phyloP scores from a whole-genome alignment of 2,888 invertebrate genomes.

The Meiosimyza decipiens region DNA sequence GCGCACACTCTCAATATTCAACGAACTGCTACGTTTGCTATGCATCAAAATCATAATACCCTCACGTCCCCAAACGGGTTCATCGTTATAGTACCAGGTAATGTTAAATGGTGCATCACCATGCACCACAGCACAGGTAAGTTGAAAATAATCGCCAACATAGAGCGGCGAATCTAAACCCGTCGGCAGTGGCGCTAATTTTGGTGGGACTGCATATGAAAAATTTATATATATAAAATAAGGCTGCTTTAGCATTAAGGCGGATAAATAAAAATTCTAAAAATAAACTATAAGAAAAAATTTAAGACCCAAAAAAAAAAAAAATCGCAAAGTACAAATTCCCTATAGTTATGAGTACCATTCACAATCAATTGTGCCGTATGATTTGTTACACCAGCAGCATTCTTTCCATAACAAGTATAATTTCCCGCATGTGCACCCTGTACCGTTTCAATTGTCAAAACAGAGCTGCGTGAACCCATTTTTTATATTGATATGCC shows the following conservation, averaged over 20 bases:
- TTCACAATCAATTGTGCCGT: slow-evolving; percentile 77
- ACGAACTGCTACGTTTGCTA: slow-evolving; percentile 72
- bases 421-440: slow-evolving; percentile 78
- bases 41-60: slow-evolving; percentile 64
- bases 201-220: slow-evolving; percentile 70
- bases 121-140: slow-evolving; percentile 76
- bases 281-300: slow-evolving; percentile 9
- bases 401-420: slow-evolving; percentile 73
- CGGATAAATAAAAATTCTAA: slow-evolving; percentile 28
- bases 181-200: slow-evolving; percentile 73
- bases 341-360: slow-evolving; percentile 67
- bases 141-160: slow-evolving; percentile 73
- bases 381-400: slow-evolving; percentile 75
- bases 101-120: slow-evolving; percentile 85
- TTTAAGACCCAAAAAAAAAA: slow-evolving; percentile 1
- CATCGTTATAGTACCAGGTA: slow-evolving; percentile 77
- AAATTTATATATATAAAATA: background rate
- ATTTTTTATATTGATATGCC: slow-evolving; percentile 67
- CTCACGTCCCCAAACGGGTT: slow-evolving; percentile 53
- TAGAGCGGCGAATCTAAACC: slow-evolving; percentile 72
- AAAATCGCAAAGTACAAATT: background rate
- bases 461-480: slow-evolving; percentile 70
- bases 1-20: slow-evolving; percentile 73
- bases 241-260: background rate
- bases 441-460: slow-evolving; percentile 72